phyloP scores from a whole-genome alignment of 2,888 invertebrate genomes.

The Sussaba pulchella region DNA sequence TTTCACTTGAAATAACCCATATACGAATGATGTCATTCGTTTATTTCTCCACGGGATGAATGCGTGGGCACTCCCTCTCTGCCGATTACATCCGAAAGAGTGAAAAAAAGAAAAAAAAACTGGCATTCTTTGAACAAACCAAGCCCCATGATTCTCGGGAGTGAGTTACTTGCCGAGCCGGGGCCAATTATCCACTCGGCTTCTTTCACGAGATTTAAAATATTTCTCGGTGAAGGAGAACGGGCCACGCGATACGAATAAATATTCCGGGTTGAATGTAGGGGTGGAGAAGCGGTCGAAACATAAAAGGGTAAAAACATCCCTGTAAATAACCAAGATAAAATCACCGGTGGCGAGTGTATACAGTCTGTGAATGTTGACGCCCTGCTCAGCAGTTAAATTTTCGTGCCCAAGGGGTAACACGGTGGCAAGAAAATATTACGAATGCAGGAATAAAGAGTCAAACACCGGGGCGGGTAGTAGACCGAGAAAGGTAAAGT shows the following conservation, averaged over 20 bases:
- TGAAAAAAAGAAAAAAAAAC: neutral
- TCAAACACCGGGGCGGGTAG: neutral
- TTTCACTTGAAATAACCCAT: neutral
- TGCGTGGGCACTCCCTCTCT: constrained; percentile 30
- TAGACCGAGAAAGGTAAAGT: neutral
- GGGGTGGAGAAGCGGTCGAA: constrained; percentile 41
- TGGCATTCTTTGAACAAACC: constrained; percentile 38
- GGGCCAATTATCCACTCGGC: constrained; percentile 64
- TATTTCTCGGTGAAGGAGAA: constrained; percentile 59
- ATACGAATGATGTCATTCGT: neutral
- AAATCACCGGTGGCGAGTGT: constrained; percentile 63
- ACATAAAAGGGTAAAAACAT: constrained; percentile 65
- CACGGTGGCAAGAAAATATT: neutral
- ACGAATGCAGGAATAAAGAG: neutral
- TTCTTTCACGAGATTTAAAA: constrained; percentile 65
- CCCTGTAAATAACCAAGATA: constrained; percentile 69
- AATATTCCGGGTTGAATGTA: constrained; percentile 59
- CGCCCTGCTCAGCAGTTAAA: constrained; percentile 39
- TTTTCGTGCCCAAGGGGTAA: constrained; percentile 18
- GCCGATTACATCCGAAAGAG: constrained; percentile 13
- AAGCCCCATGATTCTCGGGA: constrained; percentile 52
- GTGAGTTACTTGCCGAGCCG: constrained; percentile 48
- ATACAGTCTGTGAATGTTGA: constrained; percentile 48
- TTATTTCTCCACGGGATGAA: constrained; percentile 30
- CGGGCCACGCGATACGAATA: constrained; percentile 68